Evolutionary conservation across 2,113 vertebrate genomes (phyloP), one percentile per base, ranked within the genome.

Genomic region (Steatornis caripensis): DNA sequence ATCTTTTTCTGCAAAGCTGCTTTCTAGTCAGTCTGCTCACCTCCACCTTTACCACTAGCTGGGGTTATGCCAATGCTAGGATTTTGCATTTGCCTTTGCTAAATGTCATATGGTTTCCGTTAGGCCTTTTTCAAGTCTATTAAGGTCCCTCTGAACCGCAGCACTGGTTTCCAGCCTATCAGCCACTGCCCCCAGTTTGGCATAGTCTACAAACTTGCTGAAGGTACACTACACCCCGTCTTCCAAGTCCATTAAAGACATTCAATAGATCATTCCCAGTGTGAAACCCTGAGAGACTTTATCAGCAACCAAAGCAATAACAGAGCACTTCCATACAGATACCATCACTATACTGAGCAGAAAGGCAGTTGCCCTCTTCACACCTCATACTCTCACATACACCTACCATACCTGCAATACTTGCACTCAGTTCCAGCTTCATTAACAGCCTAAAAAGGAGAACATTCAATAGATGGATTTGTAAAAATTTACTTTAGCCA

Each of bases 101-200:
- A 26, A 60, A 36, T 13, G 13, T n/a, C 39, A n/a, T 6, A 23
- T 2, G 18, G 32, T 20, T 84, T 51, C n/a, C 3, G 0, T n/a
- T 37, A 76, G 20, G 39, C 36, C 32, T 57, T 54, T 45, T 48
- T 29, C 57, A 53, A 34, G 12, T 18, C n/a, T 51, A 9, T 29
- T 37, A 57, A 77, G 41, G 65, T 36, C 70, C 30, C 43, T 46
- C 15, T 46, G 43, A 83, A 62, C 11, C 32, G 55, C 48, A 64
- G 48, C 54, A 53, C 19, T 19, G 8, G 32, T 61, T 76, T 89
- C 36, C 43, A 78, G 39, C 19, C n/a, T 54, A 37, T 8, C 70
- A 87, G 26, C 14, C 58, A 39, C 51, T 45, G 49, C 27, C 36
- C 23, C 17, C 46, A 23, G 34, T 39, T 49, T 19, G 32, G 36